Base-by-base conservation (phyloP, 2,113 vertebrate genomes). In the Festucalex cinctus region DNA sequence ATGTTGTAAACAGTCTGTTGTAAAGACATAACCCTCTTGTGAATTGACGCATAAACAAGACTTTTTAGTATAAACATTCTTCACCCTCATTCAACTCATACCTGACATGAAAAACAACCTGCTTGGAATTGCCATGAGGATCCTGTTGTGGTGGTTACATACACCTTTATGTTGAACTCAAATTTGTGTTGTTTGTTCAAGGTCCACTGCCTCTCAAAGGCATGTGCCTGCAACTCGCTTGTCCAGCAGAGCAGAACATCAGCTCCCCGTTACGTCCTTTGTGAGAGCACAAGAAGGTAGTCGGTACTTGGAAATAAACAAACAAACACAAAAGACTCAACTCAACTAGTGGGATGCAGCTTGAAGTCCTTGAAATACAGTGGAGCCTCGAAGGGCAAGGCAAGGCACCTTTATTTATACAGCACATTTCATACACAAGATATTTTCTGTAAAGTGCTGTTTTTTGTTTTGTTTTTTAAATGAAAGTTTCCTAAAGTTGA, bases 101-200 rank as follows among this genome's bases (percentile, higher is more conserved):
- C 4, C 5, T 13, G 43, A 17, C 43, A 48, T 48, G 44, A 6
- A 19, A 7, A 20, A 20, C 22, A 53, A 22, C 10, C 12, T 22
- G 20, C 24, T 24, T 26, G 13, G 36, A 74, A 76, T 82, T 72
- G 63, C 80, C 51, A 84, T 79, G 75, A 71, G 63, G 39, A 43
- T 60, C 75, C 73, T 69, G 68, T 76, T 65, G 63, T 70, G 67
- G 64, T 72, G 32, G 73, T 80, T 78, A 83, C 79, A 69, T 79
- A 70, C 70, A 61, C 73, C 68, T 83, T 70, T 63, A 49, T 68
- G 73, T 72, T 82, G 65, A 54, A 56, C 66, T 78, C 62, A 19
- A 70, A 81, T 82, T 82, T 78, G 81, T 80, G 82, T 80, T 86
- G 80, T 84, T 76, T 73, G 70, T 84, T 89, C 83, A 84, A 75